phyloP scores from a whole-genome alignment of 1,140 invertebrate genomes.

The Philaenus spumarius region DNA sequence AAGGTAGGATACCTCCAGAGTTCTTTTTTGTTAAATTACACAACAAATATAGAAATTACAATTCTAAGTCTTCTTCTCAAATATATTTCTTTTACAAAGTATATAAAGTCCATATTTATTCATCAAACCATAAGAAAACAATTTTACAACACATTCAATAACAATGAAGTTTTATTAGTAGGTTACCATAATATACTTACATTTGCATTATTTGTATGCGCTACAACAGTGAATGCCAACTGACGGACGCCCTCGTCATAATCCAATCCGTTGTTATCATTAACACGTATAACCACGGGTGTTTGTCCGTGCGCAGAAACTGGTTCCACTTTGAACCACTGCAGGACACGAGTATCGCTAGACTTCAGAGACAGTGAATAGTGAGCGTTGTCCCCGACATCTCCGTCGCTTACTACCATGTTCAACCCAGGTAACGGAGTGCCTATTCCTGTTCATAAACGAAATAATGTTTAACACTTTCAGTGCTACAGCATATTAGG shows the following conservation, averaged over 20 bases:
- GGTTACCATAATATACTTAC: too few relatives aligned
- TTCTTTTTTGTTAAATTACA: too few relatives aligned
- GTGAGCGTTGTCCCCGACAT: conserved; percentile 68
- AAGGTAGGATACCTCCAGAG: too few relatives aligned
- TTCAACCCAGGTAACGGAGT: conserved; percentile 53
- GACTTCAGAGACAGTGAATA: conserved; percentile 53
- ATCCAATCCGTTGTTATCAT: conserved; percentile 56
- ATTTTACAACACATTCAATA: too few relatives aligned
- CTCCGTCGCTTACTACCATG: conserved; percentile 65
- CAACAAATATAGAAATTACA: too few relatives aligned
- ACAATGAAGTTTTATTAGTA: too few relatives aligned
- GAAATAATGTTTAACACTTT: too few relatives aligned
- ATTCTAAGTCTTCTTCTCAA: too few relatives aligned
- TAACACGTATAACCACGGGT: conserved; percentile 63
- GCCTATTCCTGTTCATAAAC: conserved; percentile 33
- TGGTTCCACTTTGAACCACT: conserved; percentile 60
- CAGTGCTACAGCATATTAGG: too few relatives aligned
- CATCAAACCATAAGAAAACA: too few relatives aligned
- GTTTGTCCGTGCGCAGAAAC: conserved; percentile 60
- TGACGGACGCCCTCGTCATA: conserved; percentile 57
- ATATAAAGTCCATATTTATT: too few relatives aligned
- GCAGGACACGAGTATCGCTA: conserved; percentile 44
- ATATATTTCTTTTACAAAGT: too few relatives aligned
- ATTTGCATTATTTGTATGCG: conserved; percentile 49
- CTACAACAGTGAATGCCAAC: conserved; percentile 62